Base-by-base conservation (phyloP, 2,888 invertebrate species). In the Hypena proboscidalis region DNA sequence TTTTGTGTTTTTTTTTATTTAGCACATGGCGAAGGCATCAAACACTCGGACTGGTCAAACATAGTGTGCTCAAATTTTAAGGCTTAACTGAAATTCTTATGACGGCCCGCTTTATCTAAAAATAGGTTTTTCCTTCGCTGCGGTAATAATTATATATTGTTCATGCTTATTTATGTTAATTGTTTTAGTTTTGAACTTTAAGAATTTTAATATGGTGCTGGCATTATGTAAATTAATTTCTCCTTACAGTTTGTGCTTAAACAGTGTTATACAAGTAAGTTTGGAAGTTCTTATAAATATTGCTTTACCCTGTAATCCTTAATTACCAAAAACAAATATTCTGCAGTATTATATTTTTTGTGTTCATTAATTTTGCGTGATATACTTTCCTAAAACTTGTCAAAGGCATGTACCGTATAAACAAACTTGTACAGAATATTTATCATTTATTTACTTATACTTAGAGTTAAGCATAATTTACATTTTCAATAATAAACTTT, bases 1-100 rank as follows among this genome's bases (percentile, higher is more conserved):
- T 57, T 51, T 54, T 55, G 43, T 40, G 58, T 40, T 48, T 44
- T 55, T 66, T 67, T 56, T 66, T 70, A 73, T 68, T 73, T 68
- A 68, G 48, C 41, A 37, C 62, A 56, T 54, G 58, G 38, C 46
- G 38, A 52, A 58, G 34, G 57, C 54, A 53, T 57, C 58, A 52
- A 47, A 52, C 45, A 58, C 39, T 48, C 57, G 60, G 58, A 52
- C 61, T 59, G 55, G 59, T 35, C 56, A 60, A 20, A 25, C 61
- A 62, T 63, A 58, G n/a, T 46, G 46, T 63, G 61, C 61, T 60
- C 56, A 64, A 61, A 66, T 57, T 66, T 60, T 62, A 57, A 62
- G 52, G 54, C 52, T 59, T 23, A 6, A 30, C 29, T 14, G 25
- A 39, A 29, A 19, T 40, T 20, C 32, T 32, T 36, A 40, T 36